Base-by-base conservation (phyloP, 2,113 vertebrate species). In the Chaetodon auriga region DNA sequence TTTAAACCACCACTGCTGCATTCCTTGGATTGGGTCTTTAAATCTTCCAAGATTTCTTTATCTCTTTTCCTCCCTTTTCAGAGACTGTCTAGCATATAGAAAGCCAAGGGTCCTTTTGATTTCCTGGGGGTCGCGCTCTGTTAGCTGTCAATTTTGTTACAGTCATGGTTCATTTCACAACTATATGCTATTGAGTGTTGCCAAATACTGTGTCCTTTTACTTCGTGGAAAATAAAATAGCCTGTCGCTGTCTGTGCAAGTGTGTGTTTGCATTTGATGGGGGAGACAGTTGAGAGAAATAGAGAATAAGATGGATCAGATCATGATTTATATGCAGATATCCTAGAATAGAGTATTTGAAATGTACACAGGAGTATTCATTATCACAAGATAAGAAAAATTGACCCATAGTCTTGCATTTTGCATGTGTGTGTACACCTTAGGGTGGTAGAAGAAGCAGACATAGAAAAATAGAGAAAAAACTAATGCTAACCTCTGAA, bases 81-180 rank as follows among this genome's bases (percentile, higher is more conserved):
- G 68, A 69, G 58, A 84, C 68, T 51, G 7, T 72, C 14, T 68
- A 38, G 43, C 45, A 30, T 68, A 81, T 75, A 76, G 48, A 85
- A 82, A 90, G 66, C 87, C 69, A 77, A 60, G 75, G 82, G 62
- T 84, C 58, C 41, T 81, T 89, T 81, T 89, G 80, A 84, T 93
- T 93, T 91, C 82, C 80, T 75, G 43, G 64, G 64, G 84, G 87
- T 91, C 23, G 19, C 10, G 45, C 85, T 92, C 76, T 90, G 86
- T 89, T 90, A 88, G 81, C 78, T 91, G 87, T 89, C 87, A 87
- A 81, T 87, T 93, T 91, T 87, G 78, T 80, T 80, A 81, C 68
- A 15, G 77, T 65, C 81, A 79, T 51, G 75, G 89, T 85, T 91
- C 81, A 90, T 92, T 92, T 92, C 86, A 90, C 77, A 74, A 78